Conservation (phyloP, 2,888 invertebrate genomes). For the Leucozona laternaria region DNA sequence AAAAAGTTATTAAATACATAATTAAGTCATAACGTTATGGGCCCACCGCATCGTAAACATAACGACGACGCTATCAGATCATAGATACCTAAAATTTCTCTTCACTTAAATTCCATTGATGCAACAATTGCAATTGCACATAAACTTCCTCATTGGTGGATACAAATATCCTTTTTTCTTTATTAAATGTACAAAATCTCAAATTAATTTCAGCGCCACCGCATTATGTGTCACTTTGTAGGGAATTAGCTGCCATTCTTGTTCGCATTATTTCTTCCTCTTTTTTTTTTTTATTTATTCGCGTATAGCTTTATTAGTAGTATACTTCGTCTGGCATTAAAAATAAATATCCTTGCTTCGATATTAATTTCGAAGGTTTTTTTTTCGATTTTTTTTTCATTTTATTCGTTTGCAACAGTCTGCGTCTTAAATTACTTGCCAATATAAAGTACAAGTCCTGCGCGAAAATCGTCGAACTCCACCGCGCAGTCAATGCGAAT, state of each 20-base stretch:
- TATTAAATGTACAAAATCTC: constrained; percentile 6
- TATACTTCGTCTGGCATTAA: constrained; percentile 31
- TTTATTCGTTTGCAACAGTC: not conserved
- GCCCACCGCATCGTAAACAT: no score
- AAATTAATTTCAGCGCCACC: constrained; percentile 25
- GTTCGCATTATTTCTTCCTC: constrained; percentile 11
- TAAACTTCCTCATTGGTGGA: not conserved
- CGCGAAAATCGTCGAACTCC: constrained; percentile 13
- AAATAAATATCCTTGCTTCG: constrained; percentile 47
- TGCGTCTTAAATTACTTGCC: constrained; percentile 27
- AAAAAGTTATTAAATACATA: no score
- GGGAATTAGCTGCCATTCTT: constrained; percentile 32
- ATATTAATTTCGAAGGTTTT: constrained; percentile 50
- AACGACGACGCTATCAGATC: no score
- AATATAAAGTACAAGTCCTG: constrained; percentile 33
- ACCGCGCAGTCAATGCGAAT: constrained; percentile 56
- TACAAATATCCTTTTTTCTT: not conserved
- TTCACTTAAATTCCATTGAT: no score
- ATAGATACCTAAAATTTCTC: no score
- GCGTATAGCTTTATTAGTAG: not conserved
- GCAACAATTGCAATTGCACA: not conserved
- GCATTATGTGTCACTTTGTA: constrained; percentile 20
- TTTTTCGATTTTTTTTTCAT: not conserved
- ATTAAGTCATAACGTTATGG: no score
- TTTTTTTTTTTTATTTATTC: not conserved